These are phyloP conservation scores for Trigoniulus corallinus DNA, from an alignment of 1,140 invertebrate genomes.

Conservation along the genomic window DNA sequence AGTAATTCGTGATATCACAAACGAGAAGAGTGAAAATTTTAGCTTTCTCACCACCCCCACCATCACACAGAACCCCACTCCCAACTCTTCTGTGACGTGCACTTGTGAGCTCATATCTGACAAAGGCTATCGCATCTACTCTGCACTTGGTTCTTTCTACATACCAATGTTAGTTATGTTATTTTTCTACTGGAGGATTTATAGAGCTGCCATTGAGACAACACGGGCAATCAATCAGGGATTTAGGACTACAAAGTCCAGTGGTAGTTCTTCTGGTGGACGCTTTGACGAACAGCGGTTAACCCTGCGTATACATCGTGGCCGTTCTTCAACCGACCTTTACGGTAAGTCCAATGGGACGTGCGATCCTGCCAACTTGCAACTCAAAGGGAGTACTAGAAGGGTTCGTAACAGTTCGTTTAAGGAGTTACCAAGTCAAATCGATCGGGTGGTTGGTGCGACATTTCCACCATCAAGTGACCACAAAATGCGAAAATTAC, in stretches of 20 bases:
- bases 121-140: conserved; percentile 61
- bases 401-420: too few species aligned
- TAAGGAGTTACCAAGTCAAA: too few species aligned
- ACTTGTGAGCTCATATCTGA: conserved; percentile 78
- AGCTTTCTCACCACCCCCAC: background rate
- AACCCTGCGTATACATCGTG: conserved; percentile 79
- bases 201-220: conserved; percentile 73
- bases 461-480: too few species aligned
- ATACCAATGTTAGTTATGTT: conserved; percentile 91
- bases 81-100: background rate
- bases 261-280: conserved; percentile 31
- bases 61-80: background rate
- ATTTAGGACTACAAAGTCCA: conserved; percentile 74
- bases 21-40: background rate
- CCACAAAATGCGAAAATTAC: too few species aligned
- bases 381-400: too few species aligned
- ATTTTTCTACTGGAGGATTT: conserved; percentile 93
- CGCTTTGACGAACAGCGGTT: conserved; percentile 70
- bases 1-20: background rate
- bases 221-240: conserved; percentile 81
- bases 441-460: conserved; percentile 35
- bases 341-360: conserved; percentile 18
- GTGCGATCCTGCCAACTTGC: too few species aligned
- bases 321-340: conserved; percentile 27
- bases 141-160: conserved; percentile 87